phyloP scores from a whole-genome alignment of 2,113 vertebrate species.

The Cygnus atratus region DNA sequence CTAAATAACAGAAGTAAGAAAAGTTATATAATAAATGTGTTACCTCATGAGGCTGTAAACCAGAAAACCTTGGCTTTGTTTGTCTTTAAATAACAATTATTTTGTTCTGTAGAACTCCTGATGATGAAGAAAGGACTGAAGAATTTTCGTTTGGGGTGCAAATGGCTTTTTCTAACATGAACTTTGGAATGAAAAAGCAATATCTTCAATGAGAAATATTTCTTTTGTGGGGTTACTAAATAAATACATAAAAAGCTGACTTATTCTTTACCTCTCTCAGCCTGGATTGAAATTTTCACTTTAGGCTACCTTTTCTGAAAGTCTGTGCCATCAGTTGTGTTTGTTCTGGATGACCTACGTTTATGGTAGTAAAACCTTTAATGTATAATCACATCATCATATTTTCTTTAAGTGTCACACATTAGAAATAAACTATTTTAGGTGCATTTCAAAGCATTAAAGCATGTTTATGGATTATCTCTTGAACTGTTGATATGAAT shows the following conservation, averaged over 20 bases:
- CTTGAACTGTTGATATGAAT: neutral
- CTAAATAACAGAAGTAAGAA: neutral
- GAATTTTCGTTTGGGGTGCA: neutral
- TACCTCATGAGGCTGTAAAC: neutral
- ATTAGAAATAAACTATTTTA: constrained; percentile 12
- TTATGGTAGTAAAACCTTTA: constrained; percentile 20
- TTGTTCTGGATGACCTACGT: constrained; percentile 53
- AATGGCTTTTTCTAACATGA: neutral
- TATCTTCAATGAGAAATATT: neutral
- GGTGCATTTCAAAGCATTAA: neutral
- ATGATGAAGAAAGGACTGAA: neutral
- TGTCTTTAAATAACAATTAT: neutral
- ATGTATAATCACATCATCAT: constrained; percentile 28
- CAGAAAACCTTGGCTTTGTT: neutral
- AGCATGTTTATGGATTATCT: constrained; percentile 45
- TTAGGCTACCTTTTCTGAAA: neutral
- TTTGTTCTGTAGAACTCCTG: neutral
- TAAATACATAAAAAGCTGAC: neutral
- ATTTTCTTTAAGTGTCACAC: neutral
- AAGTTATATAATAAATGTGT: fast-evolving
- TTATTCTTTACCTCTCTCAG: neutral
- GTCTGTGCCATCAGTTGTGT: neutral
- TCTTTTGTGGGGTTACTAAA: neutral
- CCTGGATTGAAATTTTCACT: neutral
- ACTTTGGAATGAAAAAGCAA: neutral